Base-by-base conservation (phyloP, 1,140 invertebrate genomes). In the Calliopsis andreniformis region DNA sequence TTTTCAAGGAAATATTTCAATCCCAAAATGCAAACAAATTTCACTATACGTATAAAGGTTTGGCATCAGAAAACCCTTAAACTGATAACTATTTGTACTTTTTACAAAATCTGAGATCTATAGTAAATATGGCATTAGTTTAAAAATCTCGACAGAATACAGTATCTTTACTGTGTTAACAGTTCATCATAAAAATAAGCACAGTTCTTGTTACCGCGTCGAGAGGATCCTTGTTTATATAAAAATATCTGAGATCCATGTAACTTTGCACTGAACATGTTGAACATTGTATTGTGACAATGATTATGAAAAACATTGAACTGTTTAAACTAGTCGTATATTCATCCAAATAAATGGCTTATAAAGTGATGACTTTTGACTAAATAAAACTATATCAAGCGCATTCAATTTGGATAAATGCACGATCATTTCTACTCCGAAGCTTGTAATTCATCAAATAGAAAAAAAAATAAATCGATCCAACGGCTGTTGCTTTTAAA, bases 21-120 rank as follows among this genome's bases (percentile, higher is more conserved):
- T 30, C 2, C n/a, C n/a, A n/a, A n/a, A n/a, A n/a, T n/a, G 20
- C 25, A 16, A 35, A 35, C 32, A 20, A 39, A 49, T 42, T 56
- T 62, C 43, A 47, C 45, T 43, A 45, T 23, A 55, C 20, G 3
- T n/a, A n/a, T n/a, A n/a, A 64, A 68, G 16, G 2, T 14, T 47
- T 63, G 14, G 6, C 23, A 30, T 43, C 3, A 30, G 18, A 35
- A 2, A 43, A 53, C 30, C 45, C 5, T 62, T 49, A 35, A 23
- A 25, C 20, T 45, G 20, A 14, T 39, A 51, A 25, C 10, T 58
- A 47, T 58, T 63, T 66, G 51, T 71, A 71, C 25, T 14, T 51
- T 58, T 6, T 32, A 42, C 25, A 47, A 56, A 71, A 42, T 32
- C 10, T 64, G 59, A 77, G 30, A 77, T 58, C 59, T 12, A 55